Base-by-base conservation (phyloP, 2,797 vertebrate genomes). In the Acropternis orthonyx region DNA sequence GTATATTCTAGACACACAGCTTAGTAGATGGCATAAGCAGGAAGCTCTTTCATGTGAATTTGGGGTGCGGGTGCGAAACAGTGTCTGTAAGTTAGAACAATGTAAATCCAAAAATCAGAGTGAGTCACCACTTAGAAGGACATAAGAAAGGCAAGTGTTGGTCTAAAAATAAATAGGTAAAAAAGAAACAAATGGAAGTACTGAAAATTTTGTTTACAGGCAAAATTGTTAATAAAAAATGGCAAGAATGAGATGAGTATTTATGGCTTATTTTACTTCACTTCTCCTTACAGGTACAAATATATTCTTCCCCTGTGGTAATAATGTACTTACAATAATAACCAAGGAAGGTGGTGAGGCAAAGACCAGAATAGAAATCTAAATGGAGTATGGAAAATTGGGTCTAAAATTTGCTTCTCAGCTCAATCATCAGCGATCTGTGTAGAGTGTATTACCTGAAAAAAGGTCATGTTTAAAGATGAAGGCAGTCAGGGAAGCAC, bases 31-130 rank as follows among this genome's bases (percentile, higher is more conserved):
- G 13, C 36, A 49, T 32, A 86, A 82, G 18, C 41, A 83, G 49
- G 12, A 55, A 89, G 49, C 2, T 22, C 8, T 71, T 85, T 65
- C 10, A 5, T 58, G 18, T 37, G 54, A 62, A 67, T 68, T 77
- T 51, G 2, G 0, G 4, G 8, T 1, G 0, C 4, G 9, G 18
- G 37, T 37, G 37, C 9, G 3, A 1, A 2, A 12, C 5, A 46
- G 12, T 26, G 12, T 26, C 32, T 66, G 3, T 36, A 73, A 78
- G 28, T 59, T 68, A 81, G 75, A 88, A 73, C 28, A 88, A 78
- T 16, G 17, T 69, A 84, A 81, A 90, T 86, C 28, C 56, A 83
- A 58, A 88, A 77, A 86, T 46, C n/a, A 73, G 51, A 82, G n/a
- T 85, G 68, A 93, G 55, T 90, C 80, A 90, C 19, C 36, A n/a